Conservation (phyloP, 2,113 vertebrate species). For the Cichladusa arquata region DNA sequence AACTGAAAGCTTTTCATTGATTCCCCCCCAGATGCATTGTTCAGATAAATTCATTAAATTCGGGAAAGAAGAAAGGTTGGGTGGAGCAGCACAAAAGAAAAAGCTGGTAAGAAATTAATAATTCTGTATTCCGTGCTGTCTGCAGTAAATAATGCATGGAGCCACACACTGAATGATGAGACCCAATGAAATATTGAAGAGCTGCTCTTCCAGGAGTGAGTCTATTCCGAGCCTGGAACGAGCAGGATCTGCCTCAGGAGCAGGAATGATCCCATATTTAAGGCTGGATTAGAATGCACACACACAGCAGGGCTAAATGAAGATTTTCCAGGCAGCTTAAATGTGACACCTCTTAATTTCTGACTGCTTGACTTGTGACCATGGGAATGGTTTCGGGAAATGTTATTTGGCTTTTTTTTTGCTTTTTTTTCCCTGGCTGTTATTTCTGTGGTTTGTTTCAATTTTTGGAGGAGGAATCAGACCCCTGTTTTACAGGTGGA, state of each 20-base stretch:
- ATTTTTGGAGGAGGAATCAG: neutral
- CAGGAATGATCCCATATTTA: neutral
- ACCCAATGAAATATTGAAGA: slow-evolving; percentile 60
- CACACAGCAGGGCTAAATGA: neutral
- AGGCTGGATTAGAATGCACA: neutral
- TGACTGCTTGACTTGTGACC: neutral
- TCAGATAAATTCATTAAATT: neutral
- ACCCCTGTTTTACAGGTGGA: neutral
- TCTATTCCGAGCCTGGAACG: neutral
- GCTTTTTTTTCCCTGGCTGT: rapidly evolving
- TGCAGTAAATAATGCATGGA: slow-evolving; percentile 58
- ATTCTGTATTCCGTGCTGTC: slow-evolving; percentile 36
- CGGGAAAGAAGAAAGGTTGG: neutral
- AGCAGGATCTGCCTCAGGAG: neutral
- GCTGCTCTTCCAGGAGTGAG: slow-evolving; percentile 30
- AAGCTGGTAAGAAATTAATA: slow-evolving; percentile 27
- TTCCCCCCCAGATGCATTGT: neutral
- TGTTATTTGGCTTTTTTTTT: neutral
- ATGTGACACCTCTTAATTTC: neutral
- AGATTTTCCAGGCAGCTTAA: neutral
- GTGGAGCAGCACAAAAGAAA: neutral
- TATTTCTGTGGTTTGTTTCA: neutral
- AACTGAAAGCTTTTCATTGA: neutral
- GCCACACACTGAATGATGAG: slow-evolving; percentile 23
- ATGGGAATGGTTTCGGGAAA: neutral